phyloP scores from a whole-genome alignment of 2,888 invertebrate genomes.

The Branchipolynoe longqiensis region DNA sequence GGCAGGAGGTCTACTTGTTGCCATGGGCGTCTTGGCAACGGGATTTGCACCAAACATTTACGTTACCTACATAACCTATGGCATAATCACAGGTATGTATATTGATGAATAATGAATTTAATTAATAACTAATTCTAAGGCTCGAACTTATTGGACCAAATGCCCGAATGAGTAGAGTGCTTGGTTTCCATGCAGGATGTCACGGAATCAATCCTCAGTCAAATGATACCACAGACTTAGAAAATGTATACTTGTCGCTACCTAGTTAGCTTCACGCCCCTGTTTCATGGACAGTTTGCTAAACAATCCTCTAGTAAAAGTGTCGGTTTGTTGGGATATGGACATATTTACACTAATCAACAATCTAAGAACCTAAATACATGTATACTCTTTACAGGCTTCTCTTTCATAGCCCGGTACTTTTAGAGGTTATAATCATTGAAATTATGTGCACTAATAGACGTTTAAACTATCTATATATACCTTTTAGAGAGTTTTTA shows the following conservation, averaged over 20 bases:
- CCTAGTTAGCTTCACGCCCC: background rate
- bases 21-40: background rate
- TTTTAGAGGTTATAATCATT: no score
- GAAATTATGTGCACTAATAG: no score
- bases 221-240: background rate
- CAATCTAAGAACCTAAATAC: no score
- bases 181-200: no score
- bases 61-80: conserved; percentile 31
- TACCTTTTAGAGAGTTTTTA: no score
- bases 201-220: background rate
- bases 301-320: background rate
- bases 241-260: background rate
- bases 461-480: no score
- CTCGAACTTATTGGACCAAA: no score
- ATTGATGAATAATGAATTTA: background rate
- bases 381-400: no score
- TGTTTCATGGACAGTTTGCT: background rate
- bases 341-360: no score
- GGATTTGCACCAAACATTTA: conserved; percentile 42
- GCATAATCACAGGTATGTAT: conserved; percentile 9
- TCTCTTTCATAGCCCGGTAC: no score
- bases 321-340: background rate
- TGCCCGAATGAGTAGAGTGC: no score
- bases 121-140: no score
- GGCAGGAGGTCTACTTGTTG: background rate